Percentiles rank a stretch among this genome's conserved stretches.
These are phyloP conservation scores for Neopelma chrysocephalum DNA, from an alignment of 2,797 vertebrate species.

Conservation along the genomic window DNA sequence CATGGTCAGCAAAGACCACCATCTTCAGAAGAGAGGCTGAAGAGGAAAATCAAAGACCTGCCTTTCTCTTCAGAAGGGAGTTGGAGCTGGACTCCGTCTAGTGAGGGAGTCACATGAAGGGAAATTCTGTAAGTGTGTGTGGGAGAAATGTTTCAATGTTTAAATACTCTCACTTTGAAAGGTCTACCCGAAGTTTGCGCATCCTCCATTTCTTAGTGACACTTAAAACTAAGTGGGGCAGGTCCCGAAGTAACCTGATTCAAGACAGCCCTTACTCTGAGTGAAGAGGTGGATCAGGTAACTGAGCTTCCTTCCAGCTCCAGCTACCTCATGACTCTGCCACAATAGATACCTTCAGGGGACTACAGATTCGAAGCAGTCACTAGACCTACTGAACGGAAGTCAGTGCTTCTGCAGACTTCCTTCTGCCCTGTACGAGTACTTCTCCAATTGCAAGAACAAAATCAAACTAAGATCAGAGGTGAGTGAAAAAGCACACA, in stretches of 20 bases:
- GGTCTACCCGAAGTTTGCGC: background rate
- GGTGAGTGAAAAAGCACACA: background rate
- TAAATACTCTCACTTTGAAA: background rate
- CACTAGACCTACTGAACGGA: background rate
- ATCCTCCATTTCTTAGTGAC: background rate
- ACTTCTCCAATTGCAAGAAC: background rate
- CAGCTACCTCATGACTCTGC: background rate
- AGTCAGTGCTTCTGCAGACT: background rate
- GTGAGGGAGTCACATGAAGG: background rate
- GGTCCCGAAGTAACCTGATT: background rate
- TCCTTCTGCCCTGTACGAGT: background rate
- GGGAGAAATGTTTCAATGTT: accelerated
- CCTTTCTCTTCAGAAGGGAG: background rate
- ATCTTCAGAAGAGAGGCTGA: background rate
- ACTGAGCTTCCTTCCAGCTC: background rate
- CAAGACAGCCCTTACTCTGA: background rate
- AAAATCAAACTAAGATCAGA: background rate
- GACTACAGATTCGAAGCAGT: background rate
- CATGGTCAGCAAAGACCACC: background rate
- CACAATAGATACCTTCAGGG: background rate
- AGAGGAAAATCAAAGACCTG: background rate
- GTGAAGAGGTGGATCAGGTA: background rate
- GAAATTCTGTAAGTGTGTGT: background rate
- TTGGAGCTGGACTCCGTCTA: background rate
- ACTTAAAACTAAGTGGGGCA: background rate